These are phyloP conservation scores for Neocrepidodera transversa DNA, from an alignment of 2,888 invertebrate genomes.

Conservation along the genomic window DNA sequence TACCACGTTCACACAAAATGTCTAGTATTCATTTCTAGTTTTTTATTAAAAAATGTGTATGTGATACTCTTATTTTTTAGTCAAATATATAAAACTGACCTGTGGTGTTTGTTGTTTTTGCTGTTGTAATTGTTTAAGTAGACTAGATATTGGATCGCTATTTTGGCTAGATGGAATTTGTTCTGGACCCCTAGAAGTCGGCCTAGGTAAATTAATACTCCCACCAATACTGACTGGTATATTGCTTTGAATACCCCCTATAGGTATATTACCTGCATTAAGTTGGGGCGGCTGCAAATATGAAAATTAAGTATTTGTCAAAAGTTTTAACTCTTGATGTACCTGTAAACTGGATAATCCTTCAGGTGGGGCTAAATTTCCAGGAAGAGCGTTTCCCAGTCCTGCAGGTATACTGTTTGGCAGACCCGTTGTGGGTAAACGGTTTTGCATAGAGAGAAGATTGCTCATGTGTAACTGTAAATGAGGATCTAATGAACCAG, in stretches of 20 bases:
- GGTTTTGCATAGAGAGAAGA: conserved; percentile 57
- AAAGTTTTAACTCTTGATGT: neutral
- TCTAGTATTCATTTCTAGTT: too few relatives aligned
- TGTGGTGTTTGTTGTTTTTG: conserved; percentile 47
- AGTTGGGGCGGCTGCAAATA: conserved; percentile 16
- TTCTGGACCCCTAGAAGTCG: conserved; percentile 45
- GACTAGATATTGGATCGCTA: conserved; percentile 63
- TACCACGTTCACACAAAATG: too few relatives aligned
- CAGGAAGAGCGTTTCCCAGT: conserved; percentile 38
- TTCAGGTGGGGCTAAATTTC: conserved; percentile 40
- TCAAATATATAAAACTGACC: conserved; percentile 27
- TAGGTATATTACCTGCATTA: conserved; percentile 34
- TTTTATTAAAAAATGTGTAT: too few relatives aligned
- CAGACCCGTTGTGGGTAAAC: conserved; percentile 46
- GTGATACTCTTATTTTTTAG: too few relatives aligned
- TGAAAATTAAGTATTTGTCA: neutral
- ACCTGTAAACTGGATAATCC: conserved; percentile 41
- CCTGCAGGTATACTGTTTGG: conserved; percentile 44
- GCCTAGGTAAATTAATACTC: conserved; percentile 44
- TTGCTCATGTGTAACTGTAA: conserved; percentile 64
- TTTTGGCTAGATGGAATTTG: conserved; percentile 48
- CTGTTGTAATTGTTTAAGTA: conserved; percentile 62
- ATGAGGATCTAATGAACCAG: conserved; percentile 60
- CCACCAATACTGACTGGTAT: conserved; percentile 41
- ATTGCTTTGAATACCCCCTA: conserved; percentile 39